Evolutionary conservation across 2,113 vertebrate species (phyloP), one percentile per base, ranked within the genome.

Genomic region (Centrocercus urophasianus): DNA sequence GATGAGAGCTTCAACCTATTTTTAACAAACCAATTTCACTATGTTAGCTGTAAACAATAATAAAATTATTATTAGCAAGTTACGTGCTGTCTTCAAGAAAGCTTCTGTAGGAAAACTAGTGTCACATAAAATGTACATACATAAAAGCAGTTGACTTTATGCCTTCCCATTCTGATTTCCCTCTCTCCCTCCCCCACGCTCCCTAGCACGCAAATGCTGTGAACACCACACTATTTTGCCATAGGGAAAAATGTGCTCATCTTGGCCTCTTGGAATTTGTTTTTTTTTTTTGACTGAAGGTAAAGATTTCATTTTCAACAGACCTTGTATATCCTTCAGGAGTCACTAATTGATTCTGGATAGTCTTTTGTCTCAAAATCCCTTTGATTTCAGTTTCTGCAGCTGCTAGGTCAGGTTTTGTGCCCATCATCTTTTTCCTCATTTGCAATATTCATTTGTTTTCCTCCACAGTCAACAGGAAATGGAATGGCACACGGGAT

Each of bases 401-500:
- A 54, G 47, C n/a, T 1, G 2, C 32, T 22, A 15, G 18, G 27
- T 40, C 65, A 48, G 50, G 20, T 15, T 67, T 32, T 34, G 13
- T 4, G 42, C 5, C 36, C 42, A 7, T 11, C 28, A 36, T 14
- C 27, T 30, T 52, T 28, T 52, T 38, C 47, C 47, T 30, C 48
- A 36, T 52, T 38, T 28, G 34, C 17, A 28, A 30, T 38, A 52
- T 28, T 14, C 8, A 17, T 52, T 71, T 52, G 10, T n/a, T 70
- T 45, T 52, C 20, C 40, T 63, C 34, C 48, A 12, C 34, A 74
- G 36, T 21, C 20, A 48, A 50, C 30, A 59, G 30, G 22, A 71
- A 10, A 4, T 3, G 14, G 40, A 66, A 38, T 21, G 47, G 6
- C 25, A 57, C 22, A 25, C 0, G 1, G 47, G 8, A 8, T 1